phyloP scores from a whole-genome alignment of 1,140 invertebrate genomes.

The Drosophila lowei region DNA sequence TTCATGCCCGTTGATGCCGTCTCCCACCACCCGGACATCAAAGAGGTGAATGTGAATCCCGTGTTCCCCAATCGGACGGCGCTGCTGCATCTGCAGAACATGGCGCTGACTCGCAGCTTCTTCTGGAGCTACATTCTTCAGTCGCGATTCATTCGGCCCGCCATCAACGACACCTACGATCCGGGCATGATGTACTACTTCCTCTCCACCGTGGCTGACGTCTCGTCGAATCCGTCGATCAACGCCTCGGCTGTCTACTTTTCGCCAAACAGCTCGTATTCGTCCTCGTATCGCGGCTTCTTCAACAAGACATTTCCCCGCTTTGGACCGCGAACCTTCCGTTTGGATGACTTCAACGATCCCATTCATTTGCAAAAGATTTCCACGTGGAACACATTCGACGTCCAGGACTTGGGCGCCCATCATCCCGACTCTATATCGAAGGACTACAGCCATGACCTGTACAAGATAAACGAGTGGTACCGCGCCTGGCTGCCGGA shows the following conservation, averaged over 20 bases:
- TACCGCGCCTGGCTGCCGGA: conserved; percentile 95
- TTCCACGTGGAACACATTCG: conserved; percentile 95
- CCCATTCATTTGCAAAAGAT: conserved; percentile 95
- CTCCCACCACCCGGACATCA: conserved; percentile 96
- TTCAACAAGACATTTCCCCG: conserved; percentile 98
- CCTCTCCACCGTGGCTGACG: conserved; percentile 96
- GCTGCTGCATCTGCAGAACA: conserved; percentile 96
- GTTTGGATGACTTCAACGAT: conserved; percentile 96
- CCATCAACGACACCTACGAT: conserved; percentile 96
- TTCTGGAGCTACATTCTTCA: conserved; percentile 98
- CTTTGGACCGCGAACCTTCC: conserved; percentile 96
- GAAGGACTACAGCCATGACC: conserved; percentile 94
- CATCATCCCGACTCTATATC: conserved; percentile 89
- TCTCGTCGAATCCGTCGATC: conserved; percentile 95
- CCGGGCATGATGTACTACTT: conserved; percentile 99
- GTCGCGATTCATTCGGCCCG: conserved; percentile 93
- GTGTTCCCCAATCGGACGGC: conserved; percentile 97
- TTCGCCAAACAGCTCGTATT: conserved; percentile 96
- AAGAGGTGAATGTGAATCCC: conserved; percentile 97
- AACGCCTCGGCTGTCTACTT: conserved; percentile 98
- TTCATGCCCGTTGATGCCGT: conserved; percentile 92
- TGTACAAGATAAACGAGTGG: conserved; percentile 97
- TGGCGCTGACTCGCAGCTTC: conserved; percentile 96
- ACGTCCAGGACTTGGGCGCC: conserved; percentile 92
- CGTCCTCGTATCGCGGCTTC: conserved; percentile 96